phyloP scores from a whole-genome alignment of 2,797 vertebrate species.

The Schizothorax lantsangensis region DNA sequence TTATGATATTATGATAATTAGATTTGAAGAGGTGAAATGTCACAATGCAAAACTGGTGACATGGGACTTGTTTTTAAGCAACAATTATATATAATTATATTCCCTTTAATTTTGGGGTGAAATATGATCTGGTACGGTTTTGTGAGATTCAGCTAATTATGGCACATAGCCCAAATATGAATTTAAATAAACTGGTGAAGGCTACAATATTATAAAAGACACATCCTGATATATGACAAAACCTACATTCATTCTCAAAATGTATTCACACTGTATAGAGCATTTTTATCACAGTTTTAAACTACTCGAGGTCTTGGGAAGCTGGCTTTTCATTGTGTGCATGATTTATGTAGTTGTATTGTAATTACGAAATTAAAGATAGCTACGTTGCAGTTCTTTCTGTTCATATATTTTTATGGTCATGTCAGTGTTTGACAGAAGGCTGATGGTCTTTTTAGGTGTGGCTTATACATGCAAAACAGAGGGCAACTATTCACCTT shows the following conservation, averaged over 20 bases:
- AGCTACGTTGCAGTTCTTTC: constrained; percentile 68
- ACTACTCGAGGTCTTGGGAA: constrained; percentile 80
- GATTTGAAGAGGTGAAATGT: background rate
- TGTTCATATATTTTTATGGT: constrained; percentile 57
- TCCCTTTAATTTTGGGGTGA: constrained; percentile 8
- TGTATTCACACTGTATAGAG: constrained; percentile 71
- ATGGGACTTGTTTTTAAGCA: background rate
- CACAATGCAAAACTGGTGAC: background rate
- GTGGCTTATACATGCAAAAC: constrained; percentile 24
- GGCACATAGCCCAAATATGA: constrained; percentile 10
- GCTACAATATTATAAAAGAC: constrained; percentile 4
- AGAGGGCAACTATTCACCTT: constrained; percentile 42
- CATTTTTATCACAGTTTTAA: constrained; percentile 76
- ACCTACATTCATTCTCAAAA: constrained; percentile 65
- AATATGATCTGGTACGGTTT: background rate
- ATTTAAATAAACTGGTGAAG: constrained; percentile 9
- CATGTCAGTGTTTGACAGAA: constrained; percentile 44
- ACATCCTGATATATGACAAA: background rate
- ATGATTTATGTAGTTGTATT: constrained; percentile 81
- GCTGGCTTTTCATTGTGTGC: constrained; percentile 83
- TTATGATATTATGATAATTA: background rate
- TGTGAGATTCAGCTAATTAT: background rate
- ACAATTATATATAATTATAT: background rate
- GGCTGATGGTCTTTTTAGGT: constrained; percentile 54
- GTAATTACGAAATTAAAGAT: constrained; percentile 73